A percentile compares a stretch with the other conserved stretches of the same genome.
These are phyloP conservation scores for Drosophila elegans DNA, from an alignment of 1,140 invertebrate genomes.

Conservation along the genomic window DNA sequence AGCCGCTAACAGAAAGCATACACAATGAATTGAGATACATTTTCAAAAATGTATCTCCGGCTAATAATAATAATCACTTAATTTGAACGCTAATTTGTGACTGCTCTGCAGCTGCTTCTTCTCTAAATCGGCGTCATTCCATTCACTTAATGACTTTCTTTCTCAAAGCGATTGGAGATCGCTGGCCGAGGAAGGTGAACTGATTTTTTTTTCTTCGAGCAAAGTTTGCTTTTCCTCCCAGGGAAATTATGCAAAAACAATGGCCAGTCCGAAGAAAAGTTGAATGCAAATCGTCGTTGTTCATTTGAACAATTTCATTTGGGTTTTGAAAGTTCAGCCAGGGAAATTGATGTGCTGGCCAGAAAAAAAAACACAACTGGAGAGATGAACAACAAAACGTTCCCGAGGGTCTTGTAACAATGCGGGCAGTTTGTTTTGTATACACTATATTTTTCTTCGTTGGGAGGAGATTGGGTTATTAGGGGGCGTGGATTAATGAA, in stretches of 20 bases:
- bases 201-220: constrained; percentile 55
- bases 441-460: constrained; percentile 9
- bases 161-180: constrained; percentile 40
- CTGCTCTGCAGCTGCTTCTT: constrained; percentile 20
- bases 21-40: constrained; percentile 54
- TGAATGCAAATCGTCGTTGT: constrained; percentile 64
- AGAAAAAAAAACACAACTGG: constrained; percentile 8
- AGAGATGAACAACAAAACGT: constrained; percentile 27
- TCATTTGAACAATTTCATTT: constrained; percentile 64
- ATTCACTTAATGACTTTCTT: constrained; percentile 79
- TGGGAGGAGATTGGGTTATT: background rate
- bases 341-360: constrained; percentile 58
- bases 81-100: constrained; percentile 76
- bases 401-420: constrained; percentile 53
- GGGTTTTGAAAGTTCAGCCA: constrained; percentile 56
- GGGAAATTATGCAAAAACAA: constrained; percentile 74
- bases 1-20: constrained; percentile 55
- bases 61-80: constrained; percentile 81
- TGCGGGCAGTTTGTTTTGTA: constrained; percentile 42
- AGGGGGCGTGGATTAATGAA: constrained; percentile 22
- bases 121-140: constrained; percentile 5
- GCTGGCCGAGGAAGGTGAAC: constrained; percentile 56
- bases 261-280: constrained; percentile 40
- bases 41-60: constrained; percentile 40
- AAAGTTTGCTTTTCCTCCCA: constrained; percentile 50